Evolutionary conservation across 2,888 invertebrate species (phyloP), one percentile per base, ranked within the genome.

Genomic region (Bombylius major): DNA sequence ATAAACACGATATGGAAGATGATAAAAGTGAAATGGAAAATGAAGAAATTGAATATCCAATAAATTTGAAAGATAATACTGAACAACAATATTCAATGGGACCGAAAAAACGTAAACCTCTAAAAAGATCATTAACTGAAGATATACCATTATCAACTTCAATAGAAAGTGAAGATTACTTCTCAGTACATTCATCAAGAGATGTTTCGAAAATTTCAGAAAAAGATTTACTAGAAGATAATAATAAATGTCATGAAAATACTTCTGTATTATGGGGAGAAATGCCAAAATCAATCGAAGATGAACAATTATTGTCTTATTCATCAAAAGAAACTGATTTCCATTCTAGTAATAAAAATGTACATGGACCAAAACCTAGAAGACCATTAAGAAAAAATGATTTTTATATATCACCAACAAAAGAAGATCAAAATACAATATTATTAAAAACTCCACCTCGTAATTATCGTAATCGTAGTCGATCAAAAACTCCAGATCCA

Each of bases 401-500:
- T 23, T 23, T 23, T 23, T 23, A 23, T 3, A 23, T 3, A 23
- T 39, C 47, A 4, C 50, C 47, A 32, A n/a, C 42, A 23, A 39
- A 51, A 44, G 5, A 5, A 46, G 6, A 39, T 14, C n/a, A 49
- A 33, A 12, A 11, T 3, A 47, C 32, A 32, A 47, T 32, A 9
- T 12, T 1, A 8, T 8, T 51, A 34, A 50, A 45, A 47, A 31
- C 45, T 33, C 34, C 46, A 14, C 11, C 46, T 11, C 33, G 45
- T 34, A 31, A 12, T 42, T 42, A 49, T 23, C 49, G 52, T 11
- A 47, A 47, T 34, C 55, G 55, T 12, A 56, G 55, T 50, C 48
- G 58, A 34, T 59, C 59, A 13, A 58, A 56, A 55, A 61, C 61
- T 12, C 56, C 59, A 11, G 61, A 61, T 32, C 56, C 58, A 11